phyloP scores from a whole-genome alignment of 2,113 vertebrate genomes.

The Saccopteryx bilineata region DNA sequence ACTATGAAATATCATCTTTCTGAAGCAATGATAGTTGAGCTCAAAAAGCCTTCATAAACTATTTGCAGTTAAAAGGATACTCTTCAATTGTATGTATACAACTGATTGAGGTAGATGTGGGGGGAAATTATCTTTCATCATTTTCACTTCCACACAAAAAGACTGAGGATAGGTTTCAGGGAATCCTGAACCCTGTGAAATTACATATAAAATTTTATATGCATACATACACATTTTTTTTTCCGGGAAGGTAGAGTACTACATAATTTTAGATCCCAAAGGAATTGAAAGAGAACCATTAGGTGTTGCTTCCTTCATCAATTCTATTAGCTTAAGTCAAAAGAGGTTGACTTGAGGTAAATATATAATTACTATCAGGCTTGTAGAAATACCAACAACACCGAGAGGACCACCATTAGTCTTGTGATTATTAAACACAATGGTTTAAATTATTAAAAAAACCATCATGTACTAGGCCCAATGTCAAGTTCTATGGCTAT shows the following conservation, averaged over 20 bases:
- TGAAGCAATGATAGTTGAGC: slow-evolving; percentile 37
- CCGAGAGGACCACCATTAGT: neutral
- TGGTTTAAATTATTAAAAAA: neutral
- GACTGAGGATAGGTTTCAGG: neutral
- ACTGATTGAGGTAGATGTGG: neutral
- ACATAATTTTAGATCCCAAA: neutral
- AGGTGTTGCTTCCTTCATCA: neutral
- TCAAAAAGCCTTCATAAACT: neutral
- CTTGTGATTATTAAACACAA: neutral
- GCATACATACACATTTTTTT: neutral
- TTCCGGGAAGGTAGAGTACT: neutral
- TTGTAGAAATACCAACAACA: slow-evolving; percentile 49
- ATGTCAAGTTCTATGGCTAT: neutral
- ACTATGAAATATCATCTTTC: neutral
- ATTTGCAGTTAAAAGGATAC: neutral
- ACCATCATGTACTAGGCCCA: neutral
- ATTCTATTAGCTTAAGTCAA: neutral
- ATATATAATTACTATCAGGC: neutral
- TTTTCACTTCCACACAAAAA: slow-evolving; percentile 33
- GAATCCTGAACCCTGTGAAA: neutral
- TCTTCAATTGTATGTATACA: neutral
- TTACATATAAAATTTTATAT: neutral
- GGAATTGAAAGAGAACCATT: slow-evolving; percentile 19
- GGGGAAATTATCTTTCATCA: neutral
- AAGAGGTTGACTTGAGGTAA: slow-evolving; percentile 33